These are phyloP conservation scores for Chroicocephalus ridibundus DNA, from an alignment of 2,113 vertebrate genomes.

Conservation along the genomic window DNA sequence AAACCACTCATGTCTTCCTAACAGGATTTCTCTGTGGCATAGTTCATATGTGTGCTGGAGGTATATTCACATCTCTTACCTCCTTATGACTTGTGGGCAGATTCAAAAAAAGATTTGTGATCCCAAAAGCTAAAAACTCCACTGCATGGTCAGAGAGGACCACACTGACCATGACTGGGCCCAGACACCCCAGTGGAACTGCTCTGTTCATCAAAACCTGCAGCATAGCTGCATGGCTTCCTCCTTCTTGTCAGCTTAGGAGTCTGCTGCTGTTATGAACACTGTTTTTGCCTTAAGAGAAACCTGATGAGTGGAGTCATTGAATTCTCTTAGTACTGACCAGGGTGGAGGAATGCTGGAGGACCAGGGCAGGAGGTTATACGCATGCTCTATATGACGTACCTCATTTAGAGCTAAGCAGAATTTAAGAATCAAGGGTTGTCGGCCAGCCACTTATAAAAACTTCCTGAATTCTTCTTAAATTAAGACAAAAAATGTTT, in stretches of 20 bases:
- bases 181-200: not conserved
- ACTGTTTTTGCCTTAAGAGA: not conserved
- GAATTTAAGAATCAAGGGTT: not conserved
- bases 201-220: not conserved
- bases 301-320: not conserved
- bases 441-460: not conserved
- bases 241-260: not conserved
- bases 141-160: not conserved
- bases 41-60: not conserved
- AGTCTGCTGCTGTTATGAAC: not conserved
- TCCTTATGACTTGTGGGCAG: not conserved
- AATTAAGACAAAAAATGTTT: not conserved
- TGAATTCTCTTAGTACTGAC: not conserved
- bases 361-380: not conserved
- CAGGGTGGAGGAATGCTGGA: not conserved
- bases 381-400: not conserved
- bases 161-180: not conserved
- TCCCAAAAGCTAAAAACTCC: not conserved
- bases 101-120: not conserved
- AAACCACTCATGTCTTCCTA: not conserved
- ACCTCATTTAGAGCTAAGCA: not conserved
- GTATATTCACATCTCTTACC: not conserved
- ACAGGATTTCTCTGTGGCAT: not conserved
- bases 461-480: not conserved
- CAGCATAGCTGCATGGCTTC: not conserved